These are phyloP conservation scores for Crotophaga sulcirostris DNA, from an alignment of 2,113 vertebrate genomes.

Conservation along the genomic window DNA sequence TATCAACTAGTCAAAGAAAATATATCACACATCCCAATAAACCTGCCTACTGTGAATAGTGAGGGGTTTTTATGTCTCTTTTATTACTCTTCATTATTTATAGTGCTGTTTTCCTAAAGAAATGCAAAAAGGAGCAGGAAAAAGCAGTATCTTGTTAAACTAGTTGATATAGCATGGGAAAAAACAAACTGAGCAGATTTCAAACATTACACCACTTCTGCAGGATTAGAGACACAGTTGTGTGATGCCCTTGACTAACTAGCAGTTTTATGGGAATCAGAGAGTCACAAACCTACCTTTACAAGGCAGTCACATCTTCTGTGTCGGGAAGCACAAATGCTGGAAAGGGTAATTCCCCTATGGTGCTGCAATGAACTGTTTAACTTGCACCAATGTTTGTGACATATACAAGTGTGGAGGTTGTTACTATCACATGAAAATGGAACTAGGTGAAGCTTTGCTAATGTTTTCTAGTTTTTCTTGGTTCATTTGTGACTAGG, in stretches of 20 bases:
- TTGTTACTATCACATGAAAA: not conserved
- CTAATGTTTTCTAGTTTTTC: not conserved
- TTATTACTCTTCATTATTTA: not conserved
- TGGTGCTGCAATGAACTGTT: not conserved
- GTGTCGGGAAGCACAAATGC: not conserved
- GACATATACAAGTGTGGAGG: not conserved
- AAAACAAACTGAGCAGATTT: not conserved
- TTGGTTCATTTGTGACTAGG: not conserved
- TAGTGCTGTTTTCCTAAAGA: not conserved
- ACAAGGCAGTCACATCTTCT: accelerated
- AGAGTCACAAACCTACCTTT: accelerated
- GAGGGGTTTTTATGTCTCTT: not conserved
- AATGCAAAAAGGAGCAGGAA: not conserved
- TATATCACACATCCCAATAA: not conserved
- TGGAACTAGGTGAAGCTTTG: not conserved
- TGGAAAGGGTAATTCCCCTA: not conserved
- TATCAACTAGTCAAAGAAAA: not conserved
- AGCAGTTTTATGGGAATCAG: accelerated
- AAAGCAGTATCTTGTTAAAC: not conserved
- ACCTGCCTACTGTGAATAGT: not conserved
- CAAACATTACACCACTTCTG: not conserved
- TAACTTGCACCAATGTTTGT: not conserved
- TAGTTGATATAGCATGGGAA: not conserved
- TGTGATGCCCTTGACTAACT: not conserved
- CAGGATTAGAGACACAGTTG: not conserved